Evolutionary conservation across 2,888 invertebrate species (phyloP), one percentile per base, ranked within the genome.

Genomic region (Balanococcus diminutus): DNA sequence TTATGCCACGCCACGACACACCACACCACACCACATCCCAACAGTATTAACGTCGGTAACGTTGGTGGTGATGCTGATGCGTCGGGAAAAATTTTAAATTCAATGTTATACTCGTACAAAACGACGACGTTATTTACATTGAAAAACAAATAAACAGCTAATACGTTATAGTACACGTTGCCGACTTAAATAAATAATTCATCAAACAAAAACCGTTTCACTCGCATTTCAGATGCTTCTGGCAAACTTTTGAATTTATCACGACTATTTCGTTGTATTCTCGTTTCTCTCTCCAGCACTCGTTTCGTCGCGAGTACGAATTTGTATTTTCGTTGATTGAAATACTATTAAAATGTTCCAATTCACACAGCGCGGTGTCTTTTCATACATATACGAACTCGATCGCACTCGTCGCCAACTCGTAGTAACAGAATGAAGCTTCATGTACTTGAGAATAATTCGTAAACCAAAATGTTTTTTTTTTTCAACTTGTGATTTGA

Each of bases 71-170:
- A n/a, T n/a, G n/a, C n/a, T n/a, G n/a, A n/a, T n/a, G n/a, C n/a
- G n/a, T n/a, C n/a, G n/a, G 1, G 61, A 67, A 67, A 67, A 67
- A 67, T 67, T 67, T 67, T 9, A 67, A 67, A 67, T 67, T 67
- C 61, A 67, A 67, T 67, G 25, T 28, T 67, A 25, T 67, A 67
- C 11, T 46, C n/a, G 16, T 46, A 46, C n/a, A 28, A 67, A 67
- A 67, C 61, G 61, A 28, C 19, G 56, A 28, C 19, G 56, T 56
- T 67, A 67, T 67, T 67, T 67, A 67, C 61, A 67, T 28, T 67
- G 61, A 67, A 67, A 67, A 67, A 67, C 61, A 67, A 67, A 67
- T 67, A 67, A 67, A 67, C 28, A 67, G 61, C 61, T 67, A 67
- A 67, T 67, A 67, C 61, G 61, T 67, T 19, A 8, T 16, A 28